phyloP scores from a whole-genome alignment of 2,888 invertebrate species.

The Acanthococcus lagerstroemiae region DNA sequence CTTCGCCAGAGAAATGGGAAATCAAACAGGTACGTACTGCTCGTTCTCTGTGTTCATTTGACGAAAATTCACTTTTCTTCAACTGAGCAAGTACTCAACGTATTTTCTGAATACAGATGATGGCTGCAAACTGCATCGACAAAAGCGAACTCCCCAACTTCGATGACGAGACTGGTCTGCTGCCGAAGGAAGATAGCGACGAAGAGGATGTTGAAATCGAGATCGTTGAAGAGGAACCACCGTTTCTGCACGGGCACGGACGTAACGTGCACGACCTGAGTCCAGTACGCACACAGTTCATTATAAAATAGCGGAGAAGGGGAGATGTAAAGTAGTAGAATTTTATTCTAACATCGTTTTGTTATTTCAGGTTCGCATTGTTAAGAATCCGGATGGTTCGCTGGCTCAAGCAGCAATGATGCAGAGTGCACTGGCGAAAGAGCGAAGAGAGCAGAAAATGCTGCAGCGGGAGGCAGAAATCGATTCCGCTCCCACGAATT shows the following conservation, averaged over 20 bases:
- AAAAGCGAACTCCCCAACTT: conserved; percentile 93
- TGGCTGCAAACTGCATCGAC: conserved; percentile 81
- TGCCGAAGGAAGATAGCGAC: conserved; percentile 83
- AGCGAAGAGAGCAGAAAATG: conserved; percentile 92
- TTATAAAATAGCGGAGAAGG: no score
- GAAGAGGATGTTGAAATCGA: conserved; percentile 98
- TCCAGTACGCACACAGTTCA: conserved; percentile 59
- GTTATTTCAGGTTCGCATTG: conserved; percentile 51
- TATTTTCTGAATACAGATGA: conserved; percentile 51
- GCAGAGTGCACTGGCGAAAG: conserved; percentile 96
- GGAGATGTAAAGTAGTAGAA: no score
- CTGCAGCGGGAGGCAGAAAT: conserved; percentile 86
- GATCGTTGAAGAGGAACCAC: conserved; percentile 95
- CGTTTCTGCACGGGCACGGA: conserved; percentile 90
- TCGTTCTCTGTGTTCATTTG: not conserved
- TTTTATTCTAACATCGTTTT: not conserved
- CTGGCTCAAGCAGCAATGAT: conserved; percentile 99
- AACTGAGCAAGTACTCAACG: not conserved
- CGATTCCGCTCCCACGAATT: conserved; percentile 62
- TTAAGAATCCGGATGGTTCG: conserved; percentile 98
- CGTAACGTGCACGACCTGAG: conserved; percentile 82
- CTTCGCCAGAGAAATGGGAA: conserved; percentile 96
- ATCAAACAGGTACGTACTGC: conserved; percentile 66
- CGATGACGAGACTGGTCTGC: conserved; percentile 86
- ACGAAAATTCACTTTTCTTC: not conserved